Evolutionary conservation across 2,888 invertebrate genomes (phyloP), one percentile per base, ranked within the genome.

Genomic region (Scelioninae gen. 1): DNA sequence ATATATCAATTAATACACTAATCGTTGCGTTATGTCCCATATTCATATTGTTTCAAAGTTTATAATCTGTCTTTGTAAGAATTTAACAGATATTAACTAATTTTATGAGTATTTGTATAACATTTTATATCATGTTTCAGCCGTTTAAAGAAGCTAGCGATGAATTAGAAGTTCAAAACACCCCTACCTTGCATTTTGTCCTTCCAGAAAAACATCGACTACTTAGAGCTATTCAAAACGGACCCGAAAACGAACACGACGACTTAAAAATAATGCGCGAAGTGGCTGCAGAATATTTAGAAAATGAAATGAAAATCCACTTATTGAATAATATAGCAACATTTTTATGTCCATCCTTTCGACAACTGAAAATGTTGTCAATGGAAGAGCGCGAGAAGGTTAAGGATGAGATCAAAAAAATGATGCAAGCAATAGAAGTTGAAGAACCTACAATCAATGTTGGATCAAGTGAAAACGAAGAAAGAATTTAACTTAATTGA

Each of bases 271-370:
- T 10, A 38, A 43, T 43, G 2, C 43, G 43, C 3, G n/a, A 43
- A 43, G 5, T n/a, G 0, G 43, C 43, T 1, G 43, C 43, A n/a
- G 43, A 9, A n/a, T n/a, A n/a, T n/a, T 6, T 43, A 5, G n/a
- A n/a, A 11, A 43, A 9, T 0, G n/a, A 43, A n/a, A n/a, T 43
- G n/a, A n/a, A 11, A 43, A 43, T 43, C 3, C 5, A 43, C 1
- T n/a, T n/a, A 5, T 10, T 11, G 6, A 10, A 43, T 49, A 49
- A 49, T 5, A 16, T 49, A 8, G 60, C 60, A 0, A 60, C 60
- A n/a, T 60, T 60, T 43, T 23, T 60, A 6, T 40, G 43, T 11
- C 60, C 60, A 11, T 16, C 40, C 23, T 60, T 60, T 43, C 40
- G 60, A 1, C 60, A 60, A 6, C 13, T 60, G 0, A 11, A n/a